Percentiles rank a stretch among this genome's conserved stretches.
Conservation (phyloP, 2,888 invertebrate genomes). For the Polia nebulosa region DNA sequence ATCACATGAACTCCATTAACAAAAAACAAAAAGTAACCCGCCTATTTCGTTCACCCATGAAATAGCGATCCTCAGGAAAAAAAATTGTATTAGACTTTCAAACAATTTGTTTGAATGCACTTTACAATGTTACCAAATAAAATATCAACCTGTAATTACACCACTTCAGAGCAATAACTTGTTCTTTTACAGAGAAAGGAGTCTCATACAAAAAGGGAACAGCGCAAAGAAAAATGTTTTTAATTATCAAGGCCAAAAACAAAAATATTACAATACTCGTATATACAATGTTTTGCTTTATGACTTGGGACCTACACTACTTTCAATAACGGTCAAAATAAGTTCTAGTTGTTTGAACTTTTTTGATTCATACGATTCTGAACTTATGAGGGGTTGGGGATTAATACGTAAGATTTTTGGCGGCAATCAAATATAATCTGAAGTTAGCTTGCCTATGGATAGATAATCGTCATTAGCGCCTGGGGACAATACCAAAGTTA, state of each 20-base stretch:
- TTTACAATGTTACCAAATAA: background rate
- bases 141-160: constrained; percentile 1
- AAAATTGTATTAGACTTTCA: background rate
- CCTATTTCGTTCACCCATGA: background rate
- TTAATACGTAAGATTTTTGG: background rate
- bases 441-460: background rate
- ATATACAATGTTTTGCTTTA: constrained; percentile 42
- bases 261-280: constrained; percentile 18
- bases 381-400: too few relatives aligned
- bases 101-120: constrained; percentile 7
- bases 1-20: constrained; percentile 20
- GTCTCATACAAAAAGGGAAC: background rate
- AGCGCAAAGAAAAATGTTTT: constrained; percentile 33
- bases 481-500: too few relatives aligned
- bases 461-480: background rate
- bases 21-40: background rate
- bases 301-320: constrained; percentile 13
- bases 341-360: background rate
- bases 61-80: background rate
- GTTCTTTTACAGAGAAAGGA: constrained; percentile 9
- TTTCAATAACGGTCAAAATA: constrained; percentile 1
- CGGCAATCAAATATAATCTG: background rate
- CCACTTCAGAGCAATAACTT: background rate
- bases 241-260: constrained; percentile 29
- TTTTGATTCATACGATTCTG: background rate